Evolutionary conservation across 2,113 vertebrate species (phyloP).

Genomic region (Cynocephalus volans): DNA sequence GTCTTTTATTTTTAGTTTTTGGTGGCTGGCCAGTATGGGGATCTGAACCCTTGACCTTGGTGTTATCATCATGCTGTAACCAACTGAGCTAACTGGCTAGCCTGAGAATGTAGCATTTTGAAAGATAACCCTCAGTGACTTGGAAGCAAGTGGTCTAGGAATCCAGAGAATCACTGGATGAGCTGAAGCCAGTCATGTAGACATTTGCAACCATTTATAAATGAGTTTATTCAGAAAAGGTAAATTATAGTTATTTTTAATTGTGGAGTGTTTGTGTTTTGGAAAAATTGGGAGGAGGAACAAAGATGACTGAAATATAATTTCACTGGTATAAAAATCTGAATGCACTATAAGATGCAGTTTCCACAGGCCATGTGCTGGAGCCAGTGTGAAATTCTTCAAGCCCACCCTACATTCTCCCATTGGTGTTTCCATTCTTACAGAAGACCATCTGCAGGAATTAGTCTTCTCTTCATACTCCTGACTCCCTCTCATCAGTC

Average conservation of each 20-base stretch:
- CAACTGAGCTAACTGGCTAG: too few species aligned
- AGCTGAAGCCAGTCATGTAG: not conserved
- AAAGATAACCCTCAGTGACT: not conserved
- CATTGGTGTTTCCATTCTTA: too few species aligned
- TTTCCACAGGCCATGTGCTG: rapidly evolving
- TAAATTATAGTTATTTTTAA: not conserved
- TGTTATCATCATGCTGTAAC: too few species aligned
- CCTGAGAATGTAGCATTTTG: not conserved
- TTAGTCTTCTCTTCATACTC: not conserved
- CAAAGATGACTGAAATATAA: not conserved
- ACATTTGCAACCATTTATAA: not conserved
- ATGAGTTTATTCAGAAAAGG: not conserved
- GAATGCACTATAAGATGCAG: not conserved
- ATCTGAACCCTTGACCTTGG: too few species aligned
- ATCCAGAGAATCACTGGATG: not conserved
- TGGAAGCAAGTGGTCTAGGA: not conserved
- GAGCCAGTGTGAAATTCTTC: not conserved
- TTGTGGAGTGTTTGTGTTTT: not conserved
- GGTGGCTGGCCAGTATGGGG: too few species aligned
- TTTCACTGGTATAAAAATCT: not conserved
- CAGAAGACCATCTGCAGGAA: not conserved
- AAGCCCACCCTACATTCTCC: not conserved
- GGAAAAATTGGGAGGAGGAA: not conserved
- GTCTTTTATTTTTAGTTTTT: too few species aligned
- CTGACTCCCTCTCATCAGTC: not conserved